Evolutionary conservation across 2,888 invertebrate genomes (phyloP), one percentile per base, ranked within the genome.

Genomic region (Andrena hattorfiana): DNA sequence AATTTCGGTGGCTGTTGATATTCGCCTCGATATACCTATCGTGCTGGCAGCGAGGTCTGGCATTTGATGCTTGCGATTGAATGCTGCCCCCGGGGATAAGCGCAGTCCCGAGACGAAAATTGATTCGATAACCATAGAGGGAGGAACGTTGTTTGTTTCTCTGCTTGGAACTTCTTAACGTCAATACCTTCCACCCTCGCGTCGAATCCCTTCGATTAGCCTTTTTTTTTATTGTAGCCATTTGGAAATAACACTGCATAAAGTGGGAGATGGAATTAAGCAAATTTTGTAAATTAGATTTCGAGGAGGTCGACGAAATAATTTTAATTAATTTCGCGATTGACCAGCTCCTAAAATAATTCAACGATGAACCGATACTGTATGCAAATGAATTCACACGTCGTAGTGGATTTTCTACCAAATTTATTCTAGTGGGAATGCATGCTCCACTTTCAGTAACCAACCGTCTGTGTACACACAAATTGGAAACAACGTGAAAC

Each of bases 381-480:
- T n/a, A 6, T 32, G n/a, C 16, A 51, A 51, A 23, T 56, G 10
- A 10, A 10, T 23, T 56, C 23, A 26, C 23, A 23, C 10, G 23
- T 23, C 23, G 4, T 4, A 8, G 16, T 62, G 30, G 32, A 62
- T 32, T 28, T 63, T 42, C 10, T 42, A 26, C 2, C 13, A 1
- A 23, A 68, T 68, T 68, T 32, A 54, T 68, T 54, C 35, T 6
- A 28, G 2, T 20, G 2, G 5, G 5, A 51, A 16, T 51, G 67
- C 20, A n/a, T 28, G 16, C 6, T 60, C 28, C 28, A 49, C 49
- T 23, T 66, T 66, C 48, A 28, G 64, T 28, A 48, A 16, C 6
- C 16, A 66, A 30, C 28, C 49, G 66, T 49, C 42, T 62, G 60
- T 62, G 30, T n/a, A 62, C 23, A n/a, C 28, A 62, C 28, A 62